A percentile compares a stretch with the other conserved stretches of the same genome.
phyloP scores from a whole-genome alignment of 2,888 invertebrate species.

The Nephrotoma flavescens region DNA sequence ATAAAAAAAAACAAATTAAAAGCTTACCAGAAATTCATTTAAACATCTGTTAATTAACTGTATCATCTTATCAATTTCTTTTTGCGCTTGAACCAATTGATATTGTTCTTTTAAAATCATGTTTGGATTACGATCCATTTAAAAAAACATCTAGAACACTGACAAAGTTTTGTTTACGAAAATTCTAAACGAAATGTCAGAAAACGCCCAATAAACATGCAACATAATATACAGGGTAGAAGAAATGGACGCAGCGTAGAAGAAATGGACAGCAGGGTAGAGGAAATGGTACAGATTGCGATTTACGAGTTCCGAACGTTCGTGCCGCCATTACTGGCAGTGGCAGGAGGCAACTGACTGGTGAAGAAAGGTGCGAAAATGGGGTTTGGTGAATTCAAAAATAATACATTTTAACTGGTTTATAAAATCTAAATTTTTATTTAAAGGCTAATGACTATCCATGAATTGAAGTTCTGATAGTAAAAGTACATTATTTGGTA shows the following conservation, averaged over 20 bases:
- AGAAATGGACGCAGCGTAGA: no score
- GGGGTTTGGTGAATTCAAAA: background rate
- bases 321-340: no score
- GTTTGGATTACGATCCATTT: background rate
- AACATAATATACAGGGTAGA: background rate
- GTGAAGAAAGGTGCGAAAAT: no score
- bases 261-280: no score
- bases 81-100: background rate
- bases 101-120: background rate
- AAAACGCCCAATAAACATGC: background rate
- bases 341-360: no score
- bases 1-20: background rate
- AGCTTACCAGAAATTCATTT: background rate
- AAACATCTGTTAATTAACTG: background rate
- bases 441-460: conserved; percentile 56
- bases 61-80: background rate
- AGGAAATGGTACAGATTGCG: no score
- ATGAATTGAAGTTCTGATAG: conserved; percentile 88
- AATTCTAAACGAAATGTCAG: background rate
- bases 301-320: no score
- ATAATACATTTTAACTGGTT: background rate
- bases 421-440: background rate
- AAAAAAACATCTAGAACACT: background rate
- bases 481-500: conserved; percentile 75
- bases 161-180: background rate